Evolutionary conservation across 2,888 invertebrate genomes (phyloP).

Genomic region (Adineta ricciae): DNA sequence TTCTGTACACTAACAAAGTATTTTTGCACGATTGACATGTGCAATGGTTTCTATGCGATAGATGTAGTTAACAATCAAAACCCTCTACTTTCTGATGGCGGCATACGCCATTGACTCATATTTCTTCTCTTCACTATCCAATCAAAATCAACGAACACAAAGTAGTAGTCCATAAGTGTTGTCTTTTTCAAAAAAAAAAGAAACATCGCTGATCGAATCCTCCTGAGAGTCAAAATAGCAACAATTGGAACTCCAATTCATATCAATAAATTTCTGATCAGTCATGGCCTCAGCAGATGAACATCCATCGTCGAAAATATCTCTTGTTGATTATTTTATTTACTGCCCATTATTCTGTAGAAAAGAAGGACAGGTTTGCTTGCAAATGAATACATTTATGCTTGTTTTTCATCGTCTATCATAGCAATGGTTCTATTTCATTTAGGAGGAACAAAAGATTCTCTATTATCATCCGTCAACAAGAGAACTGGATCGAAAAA

Average conservation of each 20-base stretch:
- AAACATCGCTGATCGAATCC: neutral
- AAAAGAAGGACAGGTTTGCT: conserved; percentile 70
- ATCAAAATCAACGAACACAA: neutral
- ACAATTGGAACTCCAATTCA: neutral
- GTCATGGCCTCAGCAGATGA: neutral
- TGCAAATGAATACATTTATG: conserved; percentile 35
- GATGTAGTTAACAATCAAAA: neutral
- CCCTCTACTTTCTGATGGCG: neutral
- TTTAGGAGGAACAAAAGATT: conserved; percentile 76
- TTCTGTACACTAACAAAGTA: no score
- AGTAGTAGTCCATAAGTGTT: conserved; percentile 15
- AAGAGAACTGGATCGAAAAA: conserved; percentile 66
- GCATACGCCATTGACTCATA: neutral
- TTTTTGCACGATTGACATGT: no score
- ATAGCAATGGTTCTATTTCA: neutral
- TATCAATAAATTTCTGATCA: neutral
- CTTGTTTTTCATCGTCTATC: conserved; percentile 26
- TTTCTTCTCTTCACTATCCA: neutral
- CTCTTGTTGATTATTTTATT: conserved; percentile 62
- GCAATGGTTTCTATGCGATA: neutral
- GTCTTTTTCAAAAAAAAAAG: neutral
- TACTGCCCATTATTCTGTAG: conserved; percentile 74
- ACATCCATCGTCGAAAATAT: conserved; percentile 18
- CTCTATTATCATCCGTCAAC: conserved; percentile 73
- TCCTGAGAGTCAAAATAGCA: neutral